Conservation (phyloP, 37 sponge, comb jelly and placozoan species). For the Petrosia ficiformis region DNA sequence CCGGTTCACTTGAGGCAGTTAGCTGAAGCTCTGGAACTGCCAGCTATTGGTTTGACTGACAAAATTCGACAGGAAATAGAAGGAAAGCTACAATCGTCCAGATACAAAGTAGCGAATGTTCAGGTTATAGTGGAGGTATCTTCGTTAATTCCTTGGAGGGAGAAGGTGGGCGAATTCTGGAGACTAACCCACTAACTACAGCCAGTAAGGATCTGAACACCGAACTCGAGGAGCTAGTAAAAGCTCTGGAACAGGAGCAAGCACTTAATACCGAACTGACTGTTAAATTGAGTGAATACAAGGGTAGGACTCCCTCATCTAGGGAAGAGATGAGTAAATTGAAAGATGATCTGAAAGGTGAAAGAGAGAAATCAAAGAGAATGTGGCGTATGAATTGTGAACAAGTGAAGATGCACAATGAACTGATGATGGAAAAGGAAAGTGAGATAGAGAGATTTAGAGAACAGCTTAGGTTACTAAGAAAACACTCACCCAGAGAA, state of each 20-base stretch:
- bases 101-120: neutral
- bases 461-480: neutral
- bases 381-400: conserved; percentile 17
- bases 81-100: conserved; percentile 1
- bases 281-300: too few relatives aligned
- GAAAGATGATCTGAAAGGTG: neutral
- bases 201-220: too few relatives aligned
- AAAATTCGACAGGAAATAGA: conserved; percentile 10
- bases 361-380: neutral
- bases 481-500: neutral
- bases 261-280: too few relatives aligned
- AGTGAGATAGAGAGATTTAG: neutral
- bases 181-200: too few relatives aligned
- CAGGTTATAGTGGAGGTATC: conserved; percentile 7
- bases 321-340: neutral
- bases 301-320: too few relatives aligned
- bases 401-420: conserved; percentile 3
- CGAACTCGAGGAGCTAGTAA: too few relatives aligned
- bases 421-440: neutral
- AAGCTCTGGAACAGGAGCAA: too few relatives aligned
- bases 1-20: neutral
- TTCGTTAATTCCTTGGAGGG: too few relatives aligned
- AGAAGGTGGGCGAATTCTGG: too few relatives aligned
- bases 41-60: neutral
- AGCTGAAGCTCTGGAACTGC: neutral